Percentiles rank a stretch among this genome's conserved stretches.
These are phyloP conservation scores for Myotis daubentonii DNA, from an alignment of 2,797 vertebrate species.

Conservation along the genomic window DNA sequence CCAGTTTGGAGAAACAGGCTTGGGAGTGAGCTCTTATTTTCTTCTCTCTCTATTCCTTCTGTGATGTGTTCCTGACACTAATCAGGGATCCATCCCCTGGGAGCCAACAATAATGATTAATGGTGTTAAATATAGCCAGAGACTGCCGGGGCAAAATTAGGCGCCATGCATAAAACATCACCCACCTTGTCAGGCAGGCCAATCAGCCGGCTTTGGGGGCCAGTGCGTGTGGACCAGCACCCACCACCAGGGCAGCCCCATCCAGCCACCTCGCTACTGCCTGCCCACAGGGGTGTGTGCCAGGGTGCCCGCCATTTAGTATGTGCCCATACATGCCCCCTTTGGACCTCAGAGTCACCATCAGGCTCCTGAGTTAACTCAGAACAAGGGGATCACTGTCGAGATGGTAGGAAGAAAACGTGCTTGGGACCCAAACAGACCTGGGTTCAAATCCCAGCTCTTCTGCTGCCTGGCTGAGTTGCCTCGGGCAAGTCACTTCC, in stretches of 20 bases:
- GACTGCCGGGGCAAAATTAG: constrained; percentile 84
- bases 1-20: background rate
- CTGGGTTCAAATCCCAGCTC: background rate
- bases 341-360: background rate
- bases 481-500: background rate
- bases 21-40: background rate
- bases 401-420: background rate
- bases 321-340: background rate
- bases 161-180: constrained; percentile 87
- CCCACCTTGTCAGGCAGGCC: constrained; percentile 74
- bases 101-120: constrained; percentile 86
- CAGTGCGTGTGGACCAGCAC: background rate
- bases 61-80: constrained; percentile 81
- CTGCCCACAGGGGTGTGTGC: background rate
- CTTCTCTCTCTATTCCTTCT: constrained; percentile 60
- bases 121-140: constrained; percentile 87
- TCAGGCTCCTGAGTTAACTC: background rate
- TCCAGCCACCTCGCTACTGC: background rate
- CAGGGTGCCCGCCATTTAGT: background rate
- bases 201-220: constrained; percentile 65
- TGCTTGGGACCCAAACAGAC: background rate
- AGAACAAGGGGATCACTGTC: background rate
- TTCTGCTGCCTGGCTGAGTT: background rate
- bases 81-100: constrained; percentile 84
- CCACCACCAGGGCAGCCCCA: background rate